A percentile compares a stretch with the other conserved stretches of the same genome.
Evolutionary conservation across 2,888 invertebrate genomes (phyloP).

Genomic region (Tipula lateralis): DNA sequence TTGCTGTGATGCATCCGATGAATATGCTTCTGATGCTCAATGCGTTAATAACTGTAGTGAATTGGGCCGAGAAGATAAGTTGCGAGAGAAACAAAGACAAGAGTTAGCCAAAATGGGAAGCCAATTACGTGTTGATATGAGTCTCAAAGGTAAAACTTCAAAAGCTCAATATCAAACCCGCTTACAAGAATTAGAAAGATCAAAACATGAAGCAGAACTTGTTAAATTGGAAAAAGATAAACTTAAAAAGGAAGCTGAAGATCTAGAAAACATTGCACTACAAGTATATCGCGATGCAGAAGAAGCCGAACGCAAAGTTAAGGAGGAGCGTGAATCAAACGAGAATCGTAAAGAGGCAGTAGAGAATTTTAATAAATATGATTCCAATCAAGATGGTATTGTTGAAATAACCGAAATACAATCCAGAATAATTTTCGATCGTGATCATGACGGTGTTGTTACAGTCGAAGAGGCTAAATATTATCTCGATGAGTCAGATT

Average conservation of each 20-base stretch:
- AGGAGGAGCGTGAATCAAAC: constrained; percentile 56
- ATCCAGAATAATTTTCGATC: constrained; percentile 74
- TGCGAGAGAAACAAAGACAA: constrained; percentile 65
- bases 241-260: constrained; percentile 67
- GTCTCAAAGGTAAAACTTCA: constrained; percentile 67
- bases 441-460: constrained; percentile 82
- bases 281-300: constrained; percentile 69
- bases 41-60: constrained; percentile 79
- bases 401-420: constrained; percentile 65
- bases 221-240: constrained; percentile 71
- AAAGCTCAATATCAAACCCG: constrained; percentile 68
- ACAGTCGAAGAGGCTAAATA: constrained; percentile 79
- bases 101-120: constrained; percentile 76
- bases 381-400: constrained; percentile 74
- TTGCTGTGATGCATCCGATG: constrained; percentile 88
- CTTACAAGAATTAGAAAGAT: constrained; percentile 64
- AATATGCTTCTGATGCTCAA: constrained; percentile 58
- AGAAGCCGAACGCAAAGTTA: constrained; percentile 57
- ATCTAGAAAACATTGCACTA: constrained; percentile 67
- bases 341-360: constrained; percentile 59
- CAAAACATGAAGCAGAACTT: constrained; percentile 71
- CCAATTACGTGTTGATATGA: constrained; percentile 67
- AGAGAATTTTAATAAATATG: constrained; percentile 70
- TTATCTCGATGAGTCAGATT: constrained; percentile 65
- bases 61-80: constrained; percentile 69